Evolutionary conservation across 2,113 vertebrate genomes (phyloP), one percentile per base, ranked within the genome.

Genomic region (cat (Felis catus)): DNA sequence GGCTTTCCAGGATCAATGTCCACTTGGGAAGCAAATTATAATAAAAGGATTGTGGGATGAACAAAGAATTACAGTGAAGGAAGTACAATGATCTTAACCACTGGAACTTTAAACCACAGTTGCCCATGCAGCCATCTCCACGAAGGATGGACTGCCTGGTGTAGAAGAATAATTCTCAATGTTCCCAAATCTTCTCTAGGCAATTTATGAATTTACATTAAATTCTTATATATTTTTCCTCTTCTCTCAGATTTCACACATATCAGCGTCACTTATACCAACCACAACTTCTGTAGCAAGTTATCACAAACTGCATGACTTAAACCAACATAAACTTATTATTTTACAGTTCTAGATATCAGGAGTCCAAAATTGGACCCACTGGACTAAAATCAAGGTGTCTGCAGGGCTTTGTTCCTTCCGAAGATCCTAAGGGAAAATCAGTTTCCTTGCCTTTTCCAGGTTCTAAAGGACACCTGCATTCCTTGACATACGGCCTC

Each of bases 1-100:
- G 23, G 7, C 33, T 89, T 94, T 53, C 53, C 61, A 85, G 16
- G 84, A 81, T 66, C 70, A 91, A 36, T 53, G 3, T 80, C 27
- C 84, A n/a, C 84, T 65, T 86, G 18, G 41, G 70, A 97, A 88
- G 18, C 71, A 93, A 80, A 45, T 63, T 82, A n/a, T 61, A 91
- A 31, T 73, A 84, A 71, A 76, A 71, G 33, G 53, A 29, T 31
- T 61, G 70, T 4, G 31, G n/a, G 82, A 78, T 66, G 9, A 68
- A 70, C 3, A 58, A 53, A 68, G 23, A 76, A 39, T 55, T 68
- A 82, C 48, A 51, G 7, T 13, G 51, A 55, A 31, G n/a, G 29
- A 79, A 81, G 29, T 66, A 31, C 21, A 53, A 73, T 82, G 68
- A 71, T 45, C 29, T 74, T 90, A 48, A 31, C 14, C 36, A 48